A percentile compares a stretch with the other conserved stretches of the same genome.
phyloP scores from a whole-genome alignment of 2,888 invertebrate genomes.

The Micropterix aruncella region DNA sequence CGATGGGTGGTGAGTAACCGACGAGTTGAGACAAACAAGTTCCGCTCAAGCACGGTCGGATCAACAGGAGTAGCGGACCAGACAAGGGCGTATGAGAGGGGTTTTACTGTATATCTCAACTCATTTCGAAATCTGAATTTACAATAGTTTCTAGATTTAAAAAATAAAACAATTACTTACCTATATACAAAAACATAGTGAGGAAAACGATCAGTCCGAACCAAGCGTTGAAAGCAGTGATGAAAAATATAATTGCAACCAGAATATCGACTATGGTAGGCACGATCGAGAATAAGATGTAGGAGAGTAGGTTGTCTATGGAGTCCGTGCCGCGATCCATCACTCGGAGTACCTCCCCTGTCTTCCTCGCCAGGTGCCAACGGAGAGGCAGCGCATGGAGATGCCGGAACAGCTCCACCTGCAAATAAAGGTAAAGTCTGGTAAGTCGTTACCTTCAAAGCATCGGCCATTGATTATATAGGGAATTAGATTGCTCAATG shows the following conservation, averaged over 20 bases:
- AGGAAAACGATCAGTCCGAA: slow-evolving; percentile 90
- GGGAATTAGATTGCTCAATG: no score
- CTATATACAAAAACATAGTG: slow-evolving; percentile 86
- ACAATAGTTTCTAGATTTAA: no score
- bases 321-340: slow-evolving; percentile 98
- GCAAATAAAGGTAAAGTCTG: slow-evolving; percentile 17
- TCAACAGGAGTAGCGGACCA: no score
- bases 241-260: slow-evolving; percentile 81
- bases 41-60: no score
- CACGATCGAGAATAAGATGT: slow-evolving; percentile 82
- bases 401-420: slow-evolving; percentile 74
- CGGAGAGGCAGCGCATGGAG: slow-evolving; percentile 80
- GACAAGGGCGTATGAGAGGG: no score
- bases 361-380: slow-evolving; percentile 92
- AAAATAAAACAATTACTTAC: slow-evolving; percentile 40
- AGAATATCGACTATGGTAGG: slow-evolving; percentile 89
- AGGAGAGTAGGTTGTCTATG: slow-evolving; percentile 85
- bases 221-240: slow-evolving; percentile 79
- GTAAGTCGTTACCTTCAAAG: slow-evolving; percentile 1
- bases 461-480: not conserved
- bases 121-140: no score
- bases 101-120: no score
- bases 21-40: no score
- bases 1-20: no score
- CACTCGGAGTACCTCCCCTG: slow-evolving; percentile 89